These are phyloP conservation scores for Polypterus bichir DNA, from an alignment of 2,113 vertebrate genomes.

Conservation along the genomic window DNA sequence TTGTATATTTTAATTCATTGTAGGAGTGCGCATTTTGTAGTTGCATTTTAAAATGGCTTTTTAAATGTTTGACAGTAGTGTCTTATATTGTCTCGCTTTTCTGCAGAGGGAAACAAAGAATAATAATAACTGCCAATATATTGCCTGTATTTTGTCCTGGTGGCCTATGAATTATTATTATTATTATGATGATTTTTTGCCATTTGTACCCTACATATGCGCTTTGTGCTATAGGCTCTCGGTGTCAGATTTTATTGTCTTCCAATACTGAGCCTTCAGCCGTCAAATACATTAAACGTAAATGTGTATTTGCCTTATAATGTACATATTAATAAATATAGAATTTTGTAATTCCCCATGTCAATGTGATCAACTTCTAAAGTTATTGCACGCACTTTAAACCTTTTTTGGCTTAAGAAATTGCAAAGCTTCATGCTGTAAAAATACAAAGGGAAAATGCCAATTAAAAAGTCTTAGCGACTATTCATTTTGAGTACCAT, in stretches of 20 bases:
- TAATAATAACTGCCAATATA: conserved; percentile 39
- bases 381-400: conserved; percentile 85
- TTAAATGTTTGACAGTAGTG: not conserved
- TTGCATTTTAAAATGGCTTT: no score
- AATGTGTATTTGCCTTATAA: conserved; percentile 19
- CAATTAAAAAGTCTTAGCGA: conserved; percentile 39
- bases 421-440: conserved; percentile 29
- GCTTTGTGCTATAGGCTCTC: conserved; percentile 51
- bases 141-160: conserved; percentile 30
- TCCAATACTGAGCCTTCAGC: conserved; percentile 32
- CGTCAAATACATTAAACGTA: conserved; percentile 25
- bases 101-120: no score
- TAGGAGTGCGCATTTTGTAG: not conserved
- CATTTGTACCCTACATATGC: conserved; percentile 1
- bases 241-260: conserved; percentile 30
- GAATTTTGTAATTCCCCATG: conserved; percentile 27
- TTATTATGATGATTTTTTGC: no score
- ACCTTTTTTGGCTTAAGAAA: conserved; percentile 51
- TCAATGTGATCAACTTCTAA: conserved; percentile 45
- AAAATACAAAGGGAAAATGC: conserved; percentile 40
- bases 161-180: conserved; percentile 35
- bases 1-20: conserved; percentile 6
- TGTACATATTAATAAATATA: conserved; percentile 22
- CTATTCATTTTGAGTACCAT: no score
- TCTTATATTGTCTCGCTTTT: conserved; percentile 11